Conservation (phyloP, 2,113 vertebrate genomes). For the Psittacula cyanocephala region DNA sequence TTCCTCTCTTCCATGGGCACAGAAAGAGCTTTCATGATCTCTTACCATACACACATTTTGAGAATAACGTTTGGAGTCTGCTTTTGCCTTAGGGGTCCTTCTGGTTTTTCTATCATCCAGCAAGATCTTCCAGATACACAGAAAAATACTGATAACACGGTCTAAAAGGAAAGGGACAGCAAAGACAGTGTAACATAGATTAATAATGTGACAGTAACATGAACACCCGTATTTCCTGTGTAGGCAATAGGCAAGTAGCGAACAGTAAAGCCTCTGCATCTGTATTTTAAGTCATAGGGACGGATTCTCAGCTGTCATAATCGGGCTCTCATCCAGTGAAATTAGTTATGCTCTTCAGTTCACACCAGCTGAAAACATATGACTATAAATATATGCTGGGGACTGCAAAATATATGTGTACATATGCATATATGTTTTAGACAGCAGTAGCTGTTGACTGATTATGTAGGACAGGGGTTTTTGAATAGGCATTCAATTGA, state of each 20-base stretch:
- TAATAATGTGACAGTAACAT: not conserved
- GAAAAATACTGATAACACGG: not conserved
- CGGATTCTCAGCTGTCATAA: not conserved
- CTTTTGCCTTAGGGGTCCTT: not conserved
- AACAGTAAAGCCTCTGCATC: not conserved
- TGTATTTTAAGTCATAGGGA: not conserved
- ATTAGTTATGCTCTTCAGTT: not conserved
- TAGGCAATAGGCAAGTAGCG: not conserved
- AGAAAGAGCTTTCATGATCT: not conserved
- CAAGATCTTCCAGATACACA: not conserved
- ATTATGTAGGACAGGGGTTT: not conserved
- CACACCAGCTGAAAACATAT: not conserved
- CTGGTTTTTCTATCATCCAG: not conserved
- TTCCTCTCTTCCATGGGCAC: not conserved
- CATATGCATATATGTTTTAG: not conserved
- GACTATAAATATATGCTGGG: not conserved
- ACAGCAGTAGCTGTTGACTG: not conserved
- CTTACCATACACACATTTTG: not conserved
- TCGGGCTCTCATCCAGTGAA: not conserved
- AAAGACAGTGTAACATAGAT: not conserved
- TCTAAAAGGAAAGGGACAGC: not conserved
- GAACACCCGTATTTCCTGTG: not conserved
- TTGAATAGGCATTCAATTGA: not conserved
- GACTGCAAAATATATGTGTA: not conserved
- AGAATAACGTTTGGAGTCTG: not conserved